Evolutionary conservation across 1,140 invertebrate genomes (phyloP).

Genomic region (Nixonia krombeini): DNA sequence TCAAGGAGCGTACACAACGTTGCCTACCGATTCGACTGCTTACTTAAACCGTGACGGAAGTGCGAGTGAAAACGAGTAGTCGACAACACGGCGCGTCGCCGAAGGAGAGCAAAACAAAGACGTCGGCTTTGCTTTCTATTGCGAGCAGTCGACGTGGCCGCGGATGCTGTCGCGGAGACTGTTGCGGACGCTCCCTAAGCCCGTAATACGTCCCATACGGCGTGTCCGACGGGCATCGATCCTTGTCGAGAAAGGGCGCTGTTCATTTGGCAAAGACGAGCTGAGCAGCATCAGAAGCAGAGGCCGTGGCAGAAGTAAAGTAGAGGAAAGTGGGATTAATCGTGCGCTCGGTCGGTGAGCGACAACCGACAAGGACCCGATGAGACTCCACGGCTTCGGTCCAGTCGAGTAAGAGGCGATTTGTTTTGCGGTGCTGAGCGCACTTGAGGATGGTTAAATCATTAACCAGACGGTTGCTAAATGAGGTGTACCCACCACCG

Average conservation of each 20-base stretch:
- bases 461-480: slow-evolving; percentile 49
- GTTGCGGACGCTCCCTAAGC: not conserved
- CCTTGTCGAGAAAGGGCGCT: slow-evolving; percentile 20
- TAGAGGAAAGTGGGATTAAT: slow-evolving; percentile 7
- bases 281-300: not conserved
- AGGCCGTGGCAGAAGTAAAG: not conserved
- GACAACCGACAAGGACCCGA: slow-evolving; percentile 42
- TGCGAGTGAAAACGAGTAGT: too few species aligned
- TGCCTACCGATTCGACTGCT: too few species aligned
- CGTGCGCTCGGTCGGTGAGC: slow-evolving; percentile 17
- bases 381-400: slow-evolving; percentile 43
- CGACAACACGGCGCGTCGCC: too few species aligned
- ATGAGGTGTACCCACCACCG: slow-evolving; percentile 40
- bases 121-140: too few species aligned
- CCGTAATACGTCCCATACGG: not conserved
- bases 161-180: too few species aligned
- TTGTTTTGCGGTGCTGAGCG: slow-evolving; percentile 45
- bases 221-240: slow-evolving; percentile 16
- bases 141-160: too few species aligned
- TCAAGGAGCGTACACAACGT: too few species aligned
- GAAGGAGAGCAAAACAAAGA: too few species aligned
- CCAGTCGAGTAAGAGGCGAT: slow-evolving; percentile 34
- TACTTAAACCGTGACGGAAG: too few species aligned
- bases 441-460: slow-evolving; percentile 46
- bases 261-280: slow-evolving; percentile 5